phyloP scores from a whole-genome alignment of 2,113 vertebrate species.

The Guaruba guarouba region DNA sequence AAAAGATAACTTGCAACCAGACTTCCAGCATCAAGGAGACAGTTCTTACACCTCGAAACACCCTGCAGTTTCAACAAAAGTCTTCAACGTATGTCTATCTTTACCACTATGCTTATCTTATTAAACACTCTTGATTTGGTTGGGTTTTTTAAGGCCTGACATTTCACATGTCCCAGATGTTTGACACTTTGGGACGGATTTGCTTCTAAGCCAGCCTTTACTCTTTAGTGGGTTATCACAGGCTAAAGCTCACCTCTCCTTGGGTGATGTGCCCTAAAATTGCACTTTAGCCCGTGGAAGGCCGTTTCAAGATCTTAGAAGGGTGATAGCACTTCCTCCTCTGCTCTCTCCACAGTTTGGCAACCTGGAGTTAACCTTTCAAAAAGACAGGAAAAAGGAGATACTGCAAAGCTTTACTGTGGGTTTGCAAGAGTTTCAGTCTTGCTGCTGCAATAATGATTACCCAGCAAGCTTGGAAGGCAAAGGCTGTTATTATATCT shows the following conservation, averaged over 20 bases:
- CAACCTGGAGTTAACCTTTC: background rate
- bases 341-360: background rate
- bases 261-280: background rate
- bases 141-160: background rate
- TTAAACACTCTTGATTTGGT: background rate
- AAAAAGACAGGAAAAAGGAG: background rate
- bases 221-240: background rate
- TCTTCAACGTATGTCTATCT: background rate
- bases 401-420: background rate
- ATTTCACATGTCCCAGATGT: background rate
- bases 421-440: background rate
- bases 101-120: background rate
- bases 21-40: conserved; percentile 18
- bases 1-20: conserved; percentile 16
- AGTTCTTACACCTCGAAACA: conserved; percentile 8
- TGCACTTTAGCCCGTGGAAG: background rate
- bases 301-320: background rate
- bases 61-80: background rate
- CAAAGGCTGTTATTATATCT: conserved; percentile 1
- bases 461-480: conserved; percentile 26
- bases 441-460: background rate
- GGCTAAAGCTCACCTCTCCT: background rate
- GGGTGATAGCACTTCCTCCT: background rate
- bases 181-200: background rate
- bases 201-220: background rate